phyloP scores from a whole-genome alignment of 2,888 invertebrate species.

The Thymelicus acteon region DNA sequence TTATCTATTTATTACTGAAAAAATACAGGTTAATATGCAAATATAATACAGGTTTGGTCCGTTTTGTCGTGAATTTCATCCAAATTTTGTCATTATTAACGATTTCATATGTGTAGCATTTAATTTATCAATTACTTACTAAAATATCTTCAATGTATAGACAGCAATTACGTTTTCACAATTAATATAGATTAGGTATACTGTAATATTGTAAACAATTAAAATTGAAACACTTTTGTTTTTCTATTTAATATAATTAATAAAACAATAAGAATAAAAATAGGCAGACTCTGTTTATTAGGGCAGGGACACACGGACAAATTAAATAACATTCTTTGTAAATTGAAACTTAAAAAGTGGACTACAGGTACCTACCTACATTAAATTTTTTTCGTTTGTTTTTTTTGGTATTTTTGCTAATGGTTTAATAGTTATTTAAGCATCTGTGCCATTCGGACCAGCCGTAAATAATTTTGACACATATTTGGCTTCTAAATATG shows the following conservation, averaged over 20 bases:
- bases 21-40: too few relatives aligned
- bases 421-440: conserved; percentile 4
- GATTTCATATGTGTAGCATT: too few relatives aligned
- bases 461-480: conserved; percentile 27
- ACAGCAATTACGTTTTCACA: background rate
- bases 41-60: conserved; percentile 4
- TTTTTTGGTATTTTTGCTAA: background rate
- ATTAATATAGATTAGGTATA: background rate
- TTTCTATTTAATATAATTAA: conserved; percentile 37
- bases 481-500: background rate
- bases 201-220: background rate
- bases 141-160: background rate
- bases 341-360: background rate
- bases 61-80: background rate
- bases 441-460: conserved; percentile 36
- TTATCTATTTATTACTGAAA: conserved; percentile 1
- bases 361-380: too few relatives aligned
- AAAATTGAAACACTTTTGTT: conserved; percentile 7
- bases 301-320: conserved; percentile 51
- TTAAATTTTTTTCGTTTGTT: background rate
- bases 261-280: conserved; percentile 50
- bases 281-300: conserved; percentile 55
- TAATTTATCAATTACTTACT: background rate
- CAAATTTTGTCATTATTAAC: background rate
- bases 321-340: background rate